Conservation (phyloP, 2,797 vertebrate species). For the Urosaurus nigricauda region DNA sequence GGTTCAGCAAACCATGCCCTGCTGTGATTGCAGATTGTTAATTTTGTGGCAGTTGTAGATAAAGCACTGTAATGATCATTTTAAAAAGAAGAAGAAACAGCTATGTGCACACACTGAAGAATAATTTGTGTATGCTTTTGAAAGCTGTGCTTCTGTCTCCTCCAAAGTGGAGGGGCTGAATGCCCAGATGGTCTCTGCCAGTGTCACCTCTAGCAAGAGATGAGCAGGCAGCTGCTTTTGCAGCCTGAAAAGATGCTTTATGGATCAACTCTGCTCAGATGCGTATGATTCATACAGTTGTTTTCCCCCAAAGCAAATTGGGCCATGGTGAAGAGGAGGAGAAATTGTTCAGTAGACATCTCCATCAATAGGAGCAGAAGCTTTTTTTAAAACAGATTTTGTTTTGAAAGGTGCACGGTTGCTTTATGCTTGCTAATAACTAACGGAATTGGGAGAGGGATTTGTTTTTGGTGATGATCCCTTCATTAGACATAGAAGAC, state of each 20-base stretch:
- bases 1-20: slow-evolving; percentile 41
- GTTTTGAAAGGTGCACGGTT: slow-evolving; percentile 21
- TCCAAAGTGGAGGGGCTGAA: slow-evolving; percentile 61
- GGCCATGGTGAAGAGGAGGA: slow-evolving; percentile 15
- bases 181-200: slow-evolving; percentile 73
- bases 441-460: slow-evolving; percentile 36
- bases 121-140: slow-evolving; percentile 48
- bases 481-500: slow-evolving; percentile 49
- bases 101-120: slow-evolving; percentile 40
- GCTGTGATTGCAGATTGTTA: slow-evolving; percentile 59
- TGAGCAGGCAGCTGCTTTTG: slow-evolving; percentile 76
- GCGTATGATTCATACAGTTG: slow-evolving; percentile 68
- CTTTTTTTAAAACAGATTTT: slow-evolving; percentile 54
- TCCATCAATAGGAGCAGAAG: slow-evolving; percentile 60
- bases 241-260: slow-evolving; percentile 70
- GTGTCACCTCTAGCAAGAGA: slow-evolving; percentile 73
- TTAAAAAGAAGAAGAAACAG: slow-evolving; percentile 38
- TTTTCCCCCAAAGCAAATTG: slow-evolving; percentile 67
- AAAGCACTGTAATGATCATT: slow-evolving; percentile 58
- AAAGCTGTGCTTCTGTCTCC: slow-evolving; percentile 34
- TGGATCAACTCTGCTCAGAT: slow-evolving; percentile 71
- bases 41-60: slow-evolving; percentile 40
- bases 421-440: slow-evolving; percentile 41
- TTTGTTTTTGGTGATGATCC: slow-evolving; percentile 59
- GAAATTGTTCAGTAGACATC: slow-evolving; percentile 35